These are phyloP conservation scores for Darevskia mixta DNA, from an alignment of 2,797 vertebrate genomes.

Conservation along the genomic window DNA sequence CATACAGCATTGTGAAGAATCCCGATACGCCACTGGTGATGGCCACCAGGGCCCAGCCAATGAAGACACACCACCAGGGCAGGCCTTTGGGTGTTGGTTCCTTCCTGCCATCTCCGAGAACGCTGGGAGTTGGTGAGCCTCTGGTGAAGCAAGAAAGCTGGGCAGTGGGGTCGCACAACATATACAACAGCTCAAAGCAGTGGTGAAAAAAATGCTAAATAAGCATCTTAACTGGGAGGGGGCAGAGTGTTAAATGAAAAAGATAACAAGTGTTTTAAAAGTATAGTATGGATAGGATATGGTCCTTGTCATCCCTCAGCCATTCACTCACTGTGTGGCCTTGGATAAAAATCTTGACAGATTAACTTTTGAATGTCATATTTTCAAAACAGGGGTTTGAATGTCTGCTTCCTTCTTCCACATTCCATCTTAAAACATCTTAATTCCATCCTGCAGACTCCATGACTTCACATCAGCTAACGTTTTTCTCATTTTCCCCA, in stretches of 20 bases:
- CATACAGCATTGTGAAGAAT: constrained; percentile 96
- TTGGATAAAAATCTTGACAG: no score
- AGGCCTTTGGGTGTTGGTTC: constrained; percentile 76
- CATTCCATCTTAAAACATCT: no score
- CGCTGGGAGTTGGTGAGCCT: constrained; percentile 70
- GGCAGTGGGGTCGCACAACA: no score
- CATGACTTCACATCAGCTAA: no score
- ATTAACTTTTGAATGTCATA: no score
- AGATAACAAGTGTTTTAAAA: background rate
- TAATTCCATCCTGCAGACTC: no score
- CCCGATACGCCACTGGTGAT: constrained; percentile 88
- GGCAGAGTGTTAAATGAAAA: background rate
- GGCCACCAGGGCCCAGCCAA: constrained; percentile 90
- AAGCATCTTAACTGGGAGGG: background rate
- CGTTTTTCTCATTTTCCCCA: no score
- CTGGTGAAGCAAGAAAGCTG: constrained; percentile 45
- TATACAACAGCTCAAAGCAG: no score
- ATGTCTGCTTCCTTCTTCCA: no score
- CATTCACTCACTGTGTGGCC: no score
- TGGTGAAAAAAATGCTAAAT: background rate
- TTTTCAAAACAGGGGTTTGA: no score
- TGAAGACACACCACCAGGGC: constrained; percentile 94
- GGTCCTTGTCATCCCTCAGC: background rate
- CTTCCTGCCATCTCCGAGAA: constrained; percentile 74
- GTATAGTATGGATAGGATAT: background rate